Percentiles rank a stretch among this genome's conserved stretches.
Conservation (phyloP, 37 sponge, comb jelly and placozoan genomes). For the Hexactinellida sp. region DNA sequence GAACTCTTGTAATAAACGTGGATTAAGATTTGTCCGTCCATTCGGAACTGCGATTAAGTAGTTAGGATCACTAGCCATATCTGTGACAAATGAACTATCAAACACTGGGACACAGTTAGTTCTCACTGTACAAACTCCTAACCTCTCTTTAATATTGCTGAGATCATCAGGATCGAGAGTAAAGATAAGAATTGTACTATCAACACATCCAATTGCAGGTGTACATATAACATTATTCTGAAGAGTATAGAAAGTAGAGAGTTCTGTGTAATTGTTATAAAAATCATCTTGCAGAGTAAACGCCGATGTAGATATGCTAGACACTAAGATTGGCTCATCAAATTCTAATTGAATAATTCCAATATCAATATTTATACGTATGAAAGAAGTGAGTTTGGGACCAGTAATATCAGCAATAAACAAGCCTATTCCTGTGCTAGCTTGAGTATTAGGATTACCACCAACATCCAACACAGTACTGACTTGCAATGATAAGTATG, state of each 20-base stretch:
- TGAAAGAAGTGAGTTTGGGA: conserved; percentile 44
- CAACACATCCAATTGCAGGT: not conserved
- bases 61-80: conserved; percentile 48
- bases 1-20: conserved; percentile 19
- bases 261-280: conserved; percentile 19
- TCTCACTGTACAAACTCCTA: conserved; percentile 37
- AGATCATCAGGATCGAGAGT: conserved; percentile 30
- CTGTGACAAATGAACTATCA: conserved; percentile 30
- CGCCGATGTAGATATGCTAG: conserved; percentile 19
- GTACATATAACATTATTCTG: not conserved
- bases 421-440: not conserved
- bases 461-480: conserved; percentile 48
- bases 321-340: conserved; percentile 55
- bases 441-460: conserved; percentile 1
- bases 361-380: conserved; percentile 39
- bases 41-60: conserved; percentile 14
- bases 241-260: conserved; percentile 38
- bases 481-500: conserved; percentile 34
- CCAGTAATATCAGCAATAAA: conserved; percentile 37
- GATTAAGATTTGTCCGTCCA: not conserved
- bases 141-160: conserved; percentile 36
- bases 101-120: conserved; percentile 59
- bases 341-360: conserved; percentile 44
- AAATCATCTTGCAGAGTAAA: conserved; percentile 47
- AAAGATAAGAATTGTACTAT: conserved; percentile 38